Percentiles rank a stretch among this genome's conserved stretches.
These are phyloP conservation scores for Acleris laterana DNA, from an alignment of 2,888 invertebrate genomes.

Conservation along the genomic window DNA sequence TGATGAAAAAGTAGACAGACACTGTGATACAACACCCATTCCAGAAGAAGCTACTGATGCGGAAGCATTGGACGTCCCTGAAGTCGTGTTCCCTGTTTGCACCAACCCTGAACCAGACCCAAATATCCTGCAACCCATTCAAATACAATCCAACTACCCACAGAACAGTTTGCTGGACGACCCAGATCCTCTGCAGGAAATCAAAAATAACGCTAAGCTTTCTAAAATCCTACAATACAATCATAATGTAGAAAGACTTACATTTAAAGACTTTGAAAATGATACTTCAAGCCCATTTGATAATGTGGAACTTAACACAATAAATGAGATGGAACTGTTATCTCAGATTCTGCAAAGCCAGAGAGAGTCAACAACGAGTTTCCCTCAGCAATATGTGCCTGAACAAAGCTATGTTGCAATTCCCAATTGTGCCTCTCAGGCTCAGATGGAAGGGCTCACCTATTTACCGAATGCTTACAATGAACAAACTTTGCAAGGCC, in stretches of 20 bases:
- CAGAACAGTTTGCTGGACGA: conserved; percentile 73
- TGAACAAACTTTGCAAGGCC: conserved; percentile 65
- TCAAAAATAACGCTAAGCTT: conserved; percentile 66
- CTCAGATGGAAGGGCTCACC: conserved; percentile 64
- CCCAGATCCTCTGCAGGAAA: conserved; percentile 72
- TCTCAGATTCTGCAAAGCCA: conserved; percentile 89
- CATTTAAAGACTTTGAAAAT: conserved; percentile 93
- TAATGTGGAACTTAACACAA: conserved; percentile 95
- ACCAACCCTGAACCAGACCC: conserved; percentile 59
- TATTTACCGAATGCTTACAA: conserved; percentile 72
- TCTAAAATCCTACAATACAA: conserved; percentile 61
- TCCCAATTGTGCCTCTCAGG: conserved; percentile 68
- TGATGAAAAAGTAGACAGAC: conserved; percentile 72
- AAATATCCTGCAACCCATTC: conserved; percentile 76
- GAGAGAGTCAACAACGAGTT: conserved; percentile 59
- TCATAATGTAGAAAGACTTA: conserved; percentile 72
- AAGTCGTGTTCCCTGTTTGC: conserved; percentile 52
- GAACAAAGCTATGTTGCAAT: conserved; percentile 58
- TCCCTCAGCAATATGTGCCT: conserved; percentile 54
- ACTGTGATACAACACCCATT: conserved; percentile 62
- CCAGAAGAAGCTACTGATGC: conserved; percentile 54
- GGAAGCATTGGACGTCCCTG: conserved; percentile 46
- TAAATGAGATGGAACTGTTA: conserved; percentile 95
- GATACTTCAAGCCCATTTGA: conserved; percentile 97
- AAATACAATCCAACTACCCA: conserved; percentile 66